phyloP scores from a whole-genome alignment of 2,113 vertebrate species.

The Anthoscopus minutus region DNA sequence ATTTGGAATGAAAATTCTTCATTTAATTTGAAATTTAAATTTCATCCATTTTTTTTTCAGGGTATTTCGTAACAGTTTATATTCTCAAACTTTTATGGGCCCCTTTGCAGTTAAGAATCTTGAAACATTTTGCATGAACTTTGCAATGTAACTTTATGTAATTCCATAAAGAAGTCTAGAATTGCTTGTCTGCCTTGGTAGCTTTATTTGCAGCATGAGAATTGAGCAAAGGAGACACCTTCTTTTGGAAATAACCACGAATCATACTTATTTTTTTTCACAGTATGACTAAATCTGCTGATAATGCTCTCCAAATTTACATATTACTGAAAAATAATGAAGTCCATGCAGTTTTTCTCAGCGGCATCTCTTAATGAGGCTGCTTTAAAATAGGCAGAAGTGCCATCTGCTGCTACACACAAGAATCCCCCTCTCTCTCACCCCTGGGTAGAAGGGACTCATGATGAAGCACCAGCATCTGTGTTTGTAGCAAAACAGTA shows the following conservation, averaged over 20 bases:
- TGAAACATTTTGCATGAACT: not conserved
- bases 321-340: not conserved
- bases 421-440: not conserved
- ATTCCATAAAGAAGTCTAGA: not conserved
- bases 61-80: not conserved
- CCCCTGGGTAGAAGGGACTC: not conserved
- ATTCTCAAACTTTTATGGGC: not conserved
- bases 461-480: not conserved
- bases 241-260: not conserved
- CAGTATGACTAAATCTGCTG: not conserved
- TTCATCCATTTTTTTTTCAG: not conserved
- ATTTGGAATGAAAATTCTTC: not conserved
- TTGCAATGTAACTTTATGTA: not conserved
- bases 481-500: not conserved
- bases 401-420: slow-evolving; percentile 10
- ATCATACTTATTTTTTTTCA: not conserved
- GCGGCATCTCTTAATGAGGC: not conserved
- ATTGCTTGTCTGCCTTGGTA: not conserved
- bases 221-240: not conserved
- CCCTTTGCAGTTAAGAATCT: not conserved
- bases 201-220: not conserved
- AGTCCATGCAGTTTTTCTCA: not conserved
- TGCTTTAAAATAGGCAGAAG: not conserved
- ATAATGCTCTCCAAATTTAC: not conserved
- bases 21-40: not conserved